These are phyloP conservation scores for Tricholaema leucomelas DNA, from an alignment of 2,113 vertebrate genomes.

Conservation along the genomic window DNA sequence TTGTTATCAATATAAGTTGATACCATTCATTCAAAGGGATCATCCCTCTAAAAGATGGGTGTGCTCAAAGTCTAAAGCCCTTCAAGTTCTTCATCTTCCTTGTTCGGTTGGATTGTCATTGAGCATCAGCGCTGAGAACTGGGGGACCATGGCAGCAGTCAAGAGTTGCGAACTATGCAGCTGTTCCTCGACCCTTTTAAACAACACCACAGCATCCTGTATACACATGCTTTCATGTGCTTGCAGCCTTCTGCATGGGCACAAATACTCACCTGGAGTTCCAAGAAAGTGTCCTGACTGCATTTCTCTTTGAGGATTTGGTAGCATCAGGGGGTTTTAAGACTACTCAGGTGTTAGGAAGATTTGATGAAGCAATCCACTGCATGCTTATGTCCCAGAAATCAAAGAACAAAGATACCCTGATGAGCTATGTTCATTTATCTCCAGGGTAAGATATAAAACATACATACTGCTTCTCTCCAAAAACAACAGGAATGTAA, in stretches of 20 bases:
- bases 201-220: neutral
- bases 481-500: neutral
- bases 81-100: neutral
- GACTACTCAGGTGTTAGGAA: neutral
- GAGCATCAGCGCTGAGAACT: neutral
- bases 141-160: neutral
- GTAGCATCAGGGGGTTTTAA: neutral
- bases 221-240: fast-evolving
- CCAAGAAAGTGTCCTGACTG: neutral
- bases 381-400: neutral
- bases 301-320: neutral
- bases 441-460: neutral
- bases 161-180: neutral
- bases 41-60: neutral
- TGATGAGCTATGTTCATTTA: neutral
- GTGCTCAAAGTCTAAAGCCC: neutral
- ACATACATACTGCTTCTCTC: neutral
- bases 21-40: neutral
- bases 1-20: neutral
- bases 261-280: neutral
- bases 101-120: neutral
- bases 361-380: neutral
- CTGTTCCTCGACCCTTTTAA: neutral
- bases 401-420: neutral
- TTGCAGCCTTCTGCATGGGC: neutral